phyloP scores from a whole-genome alignment of 2,113 vertebrate genomes.

The Cyprinodon brontotheroides region DNA sequence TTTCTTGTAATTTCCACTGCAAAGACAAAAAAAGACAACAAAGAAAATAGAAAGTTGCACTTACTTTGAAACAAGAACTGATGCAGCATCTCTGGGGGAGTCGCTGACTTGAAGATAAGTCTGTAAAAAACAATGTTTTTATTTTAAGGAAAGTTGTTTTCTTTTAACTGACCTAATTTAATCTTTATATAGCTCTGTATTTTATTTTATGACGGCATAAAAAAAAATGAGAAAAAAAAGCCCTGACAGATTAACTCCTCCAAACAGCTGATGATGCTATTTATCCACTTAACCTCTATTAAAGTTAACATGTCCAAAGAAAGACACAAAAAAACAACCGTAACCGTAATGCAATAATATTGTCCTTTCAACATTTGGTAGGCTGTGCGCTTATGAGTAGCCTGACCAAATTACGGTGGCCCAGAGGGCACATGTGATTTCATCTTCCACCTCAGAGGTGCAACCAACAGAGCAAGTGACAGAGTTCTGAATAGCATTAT shows the following conservation, averaged over 20 bases:
- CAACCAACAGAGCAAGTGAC: no score
- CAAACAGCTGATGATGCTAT: background rate
- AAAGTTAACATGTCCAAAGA: background rate
- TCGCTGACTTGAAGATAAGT: constrained; percentile 89
- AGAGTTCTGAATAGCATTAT: no score
- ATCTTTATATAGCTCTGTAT: no score
- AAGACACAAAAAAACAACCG: background rate
- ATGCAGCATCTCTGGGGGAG: constrained; percentile 88
- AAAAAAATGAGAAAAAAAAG: background rate
- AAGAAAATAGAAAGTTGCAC: constrained; percentile 39
- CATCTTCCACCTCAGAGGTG: no score
- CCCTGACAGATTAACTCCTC: background rate
- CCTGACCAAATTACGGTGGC: no score
- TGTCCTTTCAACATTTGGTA: background rate
- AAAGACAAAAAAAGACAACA: background rate
- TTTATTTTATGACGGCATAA: no score
- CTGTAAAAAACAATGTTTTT: constrained; percentile 67
- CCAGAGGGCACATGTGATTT: no score
- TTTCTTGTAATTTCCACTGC: background rate
- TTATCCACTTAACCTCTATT: background rate
- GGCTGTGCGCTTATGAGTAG: no score
- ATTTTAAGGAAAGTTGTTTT: background rate
- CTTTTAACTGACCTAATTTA: no score
- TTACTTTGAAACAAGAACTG: constrained; percentile 96
- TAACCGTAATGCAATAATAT: background rate